Evolutionary conservation across 2,113 vertebrate genomes (phyloP), one percentile per base, ranked within the genome.

Genomic region (Promerops cafer): DNA sequence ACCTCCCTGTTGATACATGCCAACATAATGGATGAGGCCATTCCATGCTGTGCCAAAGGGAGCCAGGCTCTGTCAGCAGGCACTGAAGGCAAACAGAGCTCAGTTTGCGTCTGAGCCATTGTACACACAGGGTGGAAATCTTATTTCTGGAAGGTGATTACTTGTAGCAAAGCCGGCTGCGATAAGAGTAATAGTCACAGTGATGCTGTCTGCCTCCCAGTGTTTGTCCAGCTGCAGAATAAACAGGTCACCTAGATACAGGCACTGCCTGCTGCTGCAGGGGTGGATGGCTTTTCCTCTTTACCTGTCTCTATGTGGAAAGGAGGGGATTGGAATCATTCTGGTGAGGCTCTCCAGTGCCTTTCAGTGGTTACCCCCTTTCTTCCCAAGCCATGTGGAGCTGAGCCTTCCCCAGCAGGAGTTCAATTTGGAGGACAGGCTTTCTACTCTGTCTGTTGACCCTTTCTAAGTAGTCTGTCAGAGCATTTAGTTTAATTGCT

Each of bases 201-300:
- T 39, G 83, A 66, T 96, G 90, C 80, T 42, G 89, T 87, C 90
- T 88, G 50, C 83, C 86, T 83, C 85, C 59, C 26, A 9, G 6
- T 95, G 80, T 95, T 93, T 95, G 90, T 7, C 79, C 79, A 89
- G 86, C 95, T 95, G 86, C 76, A 57, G 76, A 92, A 44, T 63
- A 40, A 94, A 39, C 64, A 64, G 94, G 76, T 93, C 89, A 78
- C 81, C 84, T 37, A n/a, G 95, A 63, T 75, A 66, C 33, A 64
- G 61, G 8, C 53, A 17, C 78, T 93, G 87, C 93, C 75, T 83
- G 47, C 61, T 88, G 71, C 59, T 23, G 18, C 28, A 57, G 33
- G 15, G 10, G 2, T 35, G 65, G 14, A 2, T 52, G 83, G 5
- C 6, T 88, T 92, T 77, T 63, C 59, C 76, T 86, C 39, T 77